These are phyloP conservation scores for Diarsia mendica DNA, from an alignment of 2,888 invertebrate genomes.

Conservation along the genomic window DNA sequence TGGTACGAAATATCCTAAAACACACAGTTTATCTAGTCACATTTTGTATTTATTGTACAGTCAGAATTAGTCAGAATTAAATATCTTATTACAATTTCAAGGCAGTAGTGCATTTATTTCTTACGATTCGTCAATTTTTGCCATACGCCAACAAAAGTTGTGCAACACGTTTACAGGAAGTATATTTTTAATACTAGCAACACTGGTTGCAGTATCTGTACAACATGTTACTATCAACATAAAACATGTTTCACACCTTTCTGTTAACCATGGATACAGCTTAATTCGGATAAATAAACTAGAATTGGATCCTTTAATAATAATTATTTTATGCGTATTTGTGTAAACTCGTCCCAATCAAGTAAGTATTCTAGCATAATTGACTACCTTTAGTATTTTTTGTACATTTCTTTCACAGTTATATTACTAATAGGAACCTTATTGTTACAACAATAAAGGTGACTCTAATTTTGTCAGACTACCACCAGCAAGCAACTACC, in stretches of 20 bases:
- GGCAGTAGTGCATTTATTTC: constrained; percentile 8
- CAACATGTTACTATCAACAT: not conserved
- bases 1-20: not conserved
- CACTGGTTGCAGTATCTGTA: not conserved
- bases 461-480: not conserved
- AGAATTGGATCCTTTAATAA: not conserved
- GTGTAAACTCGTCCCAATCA: constrained; percentile 10
- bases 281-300: constrained; percentile 5
- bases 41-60: not conserved
- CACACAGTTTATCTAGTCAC: not conserved
- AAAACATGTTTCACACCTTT: not conserved
- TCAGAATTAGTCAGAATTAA: too few relatives aligned
- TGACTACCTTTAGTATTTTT: constrained; percentile 6
- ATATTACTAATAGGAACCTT: not conserved
- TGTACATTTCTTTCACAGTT: constrained; percentile 4
- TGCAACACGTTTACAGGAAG: not conserved
- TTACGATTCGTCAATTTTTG: not conserved
- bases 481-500: too few relatives aligned
- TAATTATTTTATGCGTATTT: not conserved
- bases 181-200: not conserved
- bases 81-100: not conserved
- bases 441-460: not conserved
- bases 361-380: constrained; percentile 13
- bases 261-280: not conserved
- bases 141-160: not conserved